Percentiles rank a stretch among this genome's conserved stretches.
Conservation (phyloP, 2,113 vertebrate species). For the Tragulus kanchil region DNA sequence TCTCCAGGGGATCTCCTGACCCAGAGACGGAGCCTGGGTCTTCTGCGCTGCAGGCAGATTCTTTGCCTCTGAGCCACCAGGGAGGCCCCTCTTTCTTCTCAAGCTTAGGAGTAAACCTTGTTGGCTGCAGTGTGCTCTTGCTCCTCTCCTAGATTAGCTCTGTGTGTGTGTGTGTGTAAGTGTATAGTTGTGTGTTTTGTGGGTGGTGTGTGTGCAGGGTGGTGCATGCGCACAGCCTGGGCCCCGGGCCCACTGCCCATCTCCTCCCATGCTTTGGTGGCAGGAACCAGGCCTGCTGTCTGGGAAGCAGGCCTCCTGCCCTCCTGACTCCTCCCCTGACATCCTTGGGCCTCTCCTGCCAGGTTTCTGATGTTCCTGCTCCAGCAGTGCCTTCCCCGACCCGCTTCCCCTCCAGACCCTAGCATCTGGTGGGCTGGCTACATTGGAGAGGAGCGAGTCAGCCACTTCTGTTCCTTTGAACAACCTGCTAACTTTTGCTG, state of each 20-base stretch:
- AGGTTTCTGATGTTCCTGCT: neutral
- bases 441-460: neutral
- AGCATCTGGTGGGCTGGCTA: neutral
- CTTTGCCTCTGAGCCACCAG: no score
- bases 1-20: no score
- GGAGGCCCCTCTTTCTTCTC: no score
- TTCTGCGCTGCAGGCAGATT: no score
- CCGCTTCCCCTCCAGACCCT: neutral
- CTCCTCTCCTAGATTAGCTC: no score
- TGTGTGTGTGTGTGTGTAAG: no score
- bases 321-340: neutral
- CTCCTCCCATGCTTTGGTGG: no score
- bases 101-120: no score
- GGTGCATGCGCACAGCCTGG: accelerated
- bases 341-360: no score
- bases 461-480: neutral
- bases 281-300: neutral
- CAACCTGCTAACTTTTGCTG: neutral
- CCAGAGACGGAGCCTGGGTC: no score
- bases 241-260: neutral
- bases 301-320: neutral
- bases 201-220: neutral
- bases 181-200: neutral
- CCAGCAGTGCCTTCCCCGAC: neutral
- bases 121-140: no score